Evolutionary conservation across 2,888 invertebrate species (phyloP), one percentile per base, ranked within the genome.

Genomic region (Napeogenes inachia): DNA sequence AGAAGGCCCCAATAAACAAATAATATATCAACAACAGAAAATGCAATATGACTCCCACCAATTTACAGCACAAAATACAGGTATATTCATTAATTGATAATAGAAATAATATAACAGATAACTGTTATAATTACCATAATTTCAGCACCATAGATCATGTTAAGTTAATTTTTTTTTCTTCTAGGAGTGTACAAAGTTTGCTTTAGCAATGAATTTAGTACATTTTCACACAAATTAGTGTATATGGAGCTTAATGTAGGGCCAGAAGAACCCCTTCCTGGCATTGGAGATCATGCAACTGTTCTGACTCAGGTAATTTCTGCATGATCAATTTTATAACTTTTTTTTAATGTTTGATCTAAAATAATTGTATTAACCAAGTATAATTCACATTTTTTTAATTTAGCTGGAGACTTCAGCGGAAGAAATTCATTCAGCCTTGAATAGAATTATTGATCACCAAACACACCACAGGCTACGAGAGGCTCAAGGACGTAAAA

Each of bases 141-240:
- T 35, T 2, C 10, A 13, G 3, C 4, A 21, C 6, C 5, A 8
- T 21, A 21, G n/a, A 46, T 45, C 46, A 60, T 54, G 32, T 46
- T 54, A 54, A 57, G 54, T 13, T 13, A 59, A 42, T 57, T 45
- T 33, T 47, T 32, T 35, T 33, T 62, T 56, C 13, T 85, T 71
- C 75, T 92, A 73, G 98, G 98, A 67, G 91, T 95, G 0, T 97
- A 97, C 79, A 93, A 94, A 68, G 95, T 95, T 12, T 99, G 99
- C 88, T 99, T 99, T 86, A 98, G 98, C 82, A 99, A 99, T 90
- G 98, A 99, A 85, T 99, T 99, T 84, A 99, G 99, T 56, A 99
- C 99, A 60, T 99, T 99, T 87, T 97, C 98, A 6, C 99, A 99
- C 82, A 99, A 99, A 88, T 93, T 99, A 70, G 97, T 99, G 33